Conservation (phyloP, 2,888 invertebrate genomes). For the Amitus sp. region DNA sequence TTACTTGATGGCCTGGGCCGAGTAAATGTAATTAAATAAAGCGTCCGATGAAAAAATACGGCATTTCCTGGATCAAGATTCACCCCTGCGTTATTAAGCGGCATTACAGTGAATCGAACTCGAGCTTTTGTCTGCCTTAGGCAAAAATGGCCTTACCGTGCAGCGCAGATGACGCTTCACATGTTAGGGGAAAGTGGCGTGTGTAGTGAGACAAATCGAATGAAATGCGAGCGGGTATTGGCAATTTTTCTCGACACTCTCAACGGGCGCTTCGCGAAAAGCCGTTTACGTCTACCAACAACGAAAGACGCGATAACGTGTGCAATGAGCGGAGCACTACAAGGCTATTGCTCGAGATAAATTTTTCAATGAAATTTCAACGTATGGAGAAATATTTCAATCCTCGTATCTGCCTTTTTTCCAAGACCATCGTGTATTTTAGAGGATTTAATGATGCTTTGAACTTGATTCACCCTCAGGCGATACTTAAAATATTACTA, state of each 20-base stretch:
- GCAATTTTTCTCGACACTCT: not conserved
- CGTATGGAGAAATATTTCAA: too few relatives aligned
- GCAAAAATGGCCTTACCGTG: not conserved
- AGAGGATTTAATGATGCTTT: too few relatives aligned
- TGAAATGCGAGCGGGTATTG: conserved; percentile 1
- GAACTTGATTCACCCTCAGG: too few relatives aligned
- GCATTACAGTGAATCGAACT: not conserved
- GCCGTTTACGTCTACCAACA: not conserved
- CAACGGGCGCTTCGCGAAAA: not conserved
- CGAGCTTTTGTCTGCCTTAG: conserved; percentile 1
- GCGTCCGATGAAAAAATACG: not conserved
- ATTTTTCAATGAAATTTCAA: too few relatives aligned
- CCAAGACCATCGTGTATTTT: too few relatives aligned
- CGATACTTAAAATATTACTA: too few relatives aligned
- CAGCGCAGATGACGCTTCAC: conserved; percentile 5
- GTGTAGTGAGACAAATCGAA: conserved; percentile 1
- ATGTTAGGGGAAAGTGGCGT: conserved; percentile 4
- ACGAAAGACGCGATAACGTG: too few relatives aligned
- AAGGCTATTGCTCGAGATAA: too few relatives aligned
- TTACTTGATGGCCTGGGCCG: not conserved
- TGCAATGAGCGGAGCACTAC: too few relatives aligned
- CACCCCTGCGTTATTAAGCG: conserved; percentile 3
- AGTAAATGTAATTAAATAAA: not conserved
- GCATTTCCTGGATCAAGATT: not conserved
- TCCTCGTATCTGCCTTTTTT: too few relatives aligned